phyloP scores from a whole-genome alignment of 2,113 vertebrate species.

The Oxyruncus cristatus region DNA sequence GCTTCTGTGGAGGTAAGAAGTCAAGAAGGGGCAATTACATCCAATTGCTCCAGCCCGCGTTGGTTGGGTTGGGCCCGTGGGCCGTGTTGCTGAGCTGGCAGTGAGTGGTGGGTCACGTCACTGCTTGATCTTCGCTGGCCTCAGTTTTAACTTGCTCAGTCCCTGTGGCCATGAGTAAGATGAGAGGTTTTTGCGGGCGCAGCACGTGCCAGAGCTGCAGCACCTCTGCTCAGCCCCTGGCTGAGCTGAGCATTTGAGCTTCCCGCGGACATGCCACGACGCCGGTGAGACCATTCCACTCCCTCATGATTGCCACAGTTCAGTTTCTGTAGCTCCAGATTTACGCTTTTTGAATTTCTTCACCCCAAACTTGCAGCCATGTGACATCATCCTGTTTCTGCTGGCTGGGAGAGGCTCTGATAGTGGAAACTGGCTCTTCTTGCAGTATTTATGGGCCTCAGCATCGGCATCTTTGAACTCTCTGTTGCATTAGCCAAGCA shows the following conservation, averaged over 20 bases:
- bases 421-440: not conserved
- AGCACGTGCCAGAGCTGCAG: not conserved
- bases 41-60: fast-evolving
- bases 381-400: not conserved
- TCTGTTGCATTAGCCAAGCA: not conserved
- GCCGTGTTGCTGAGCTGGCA: not conserved
- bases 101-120: not conserved
- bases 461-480: not conserved
- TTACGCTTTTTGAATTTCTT: not conserved
- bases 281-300: fast-evolving
- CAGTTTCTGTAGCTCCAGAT: not conserved
- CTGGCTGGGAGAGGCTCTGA: not conserved
- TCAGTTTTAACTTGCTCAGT: not conserved
- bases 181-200: not conserved
- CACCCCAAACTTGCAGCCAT: not conserved
- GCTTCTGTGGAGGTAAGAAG: not conserved
- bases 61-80: not conserved
- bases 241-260: fast-evolving
- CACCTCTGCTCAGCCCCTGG: not conserved
- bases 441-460: not conserved
- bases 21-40: not conserved
- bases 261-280: fast-evolving
- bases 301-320: fast-evolving
- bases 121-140: not conserved
- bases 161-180: not conserved